A percentile compares a stretch with the other conserved stretches of the same genome.
Conservation (phyloP, 2,113 vertebrate species). For the Rhadina sibilatrix region DNA sequence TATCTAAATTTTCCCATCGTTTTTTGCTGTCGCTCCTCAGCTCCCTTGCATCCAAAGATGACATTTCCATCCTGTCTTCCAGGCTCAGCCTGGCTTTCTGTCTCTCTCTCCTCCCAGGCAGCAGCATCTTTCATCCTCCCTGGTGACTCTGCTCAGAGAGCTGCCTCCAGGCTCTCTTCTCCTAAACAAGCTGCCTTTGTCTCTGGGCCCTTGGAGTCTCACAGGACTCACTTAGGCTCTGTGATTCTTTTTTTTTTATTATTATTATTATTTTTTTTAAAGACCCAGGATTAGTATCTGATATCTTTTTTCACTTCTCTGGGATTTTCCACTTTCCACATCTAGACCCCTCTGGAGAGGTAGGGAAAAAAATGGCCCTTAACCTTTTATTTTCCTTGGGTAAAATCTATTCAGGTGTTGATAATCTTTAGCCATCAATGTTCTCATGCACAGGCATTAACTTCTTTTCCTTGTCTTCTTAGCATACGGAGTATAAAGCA, state of each 20-base stretch:
- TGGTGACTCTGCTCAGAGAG: slow-evolving; percentile 17
- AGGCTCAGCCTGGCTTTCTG: not conserved
- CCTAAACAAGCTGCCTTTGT: slow-evolving; percentile 50
- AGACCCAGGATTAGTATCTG: not conserved
- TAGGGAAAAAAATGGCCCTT: not conserved
- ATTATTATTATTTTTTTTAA: too few species aligned
- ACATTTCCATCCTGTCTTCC: slow-evolving; percentile 19
- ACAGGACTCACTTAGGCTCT: slow-evolving; percentile 13
- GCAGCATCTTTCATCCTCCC: slow-evolving; percentile 16
- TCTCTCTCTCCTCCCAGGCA: not conserved
- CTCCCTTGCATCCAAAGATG: not conserved
- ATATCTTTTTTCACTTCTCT: slow-evolving; percentile 13
- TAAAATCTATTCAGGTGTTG: not conserved
- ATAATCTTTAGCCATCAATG: not conserved
- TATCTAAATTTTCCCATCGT: not conserved
- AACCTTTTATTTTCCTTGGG: not conserved
- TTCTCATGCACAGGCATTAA: not conserved
- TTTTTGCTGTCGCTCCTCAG: not conserved
- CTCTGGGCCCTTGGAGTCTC: slow-evolving; percentile 7
- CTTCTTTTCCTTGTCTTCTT: not conserved
- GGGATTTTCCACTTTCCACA: not conserved
- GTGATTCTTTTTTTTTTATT: not conserved
- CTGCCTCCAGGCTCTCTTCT: slow-evolving; percentile 35
- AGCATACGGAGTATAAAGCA: not conserved
- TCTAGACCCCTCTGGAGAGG: not conserved